A percentile compares a stretch with the other conserved stretches of the same genome.
phyloP scores from a whole-genome alignment of 2,888 invertebrate genomes.

The Dasypolia templi region DNA sequence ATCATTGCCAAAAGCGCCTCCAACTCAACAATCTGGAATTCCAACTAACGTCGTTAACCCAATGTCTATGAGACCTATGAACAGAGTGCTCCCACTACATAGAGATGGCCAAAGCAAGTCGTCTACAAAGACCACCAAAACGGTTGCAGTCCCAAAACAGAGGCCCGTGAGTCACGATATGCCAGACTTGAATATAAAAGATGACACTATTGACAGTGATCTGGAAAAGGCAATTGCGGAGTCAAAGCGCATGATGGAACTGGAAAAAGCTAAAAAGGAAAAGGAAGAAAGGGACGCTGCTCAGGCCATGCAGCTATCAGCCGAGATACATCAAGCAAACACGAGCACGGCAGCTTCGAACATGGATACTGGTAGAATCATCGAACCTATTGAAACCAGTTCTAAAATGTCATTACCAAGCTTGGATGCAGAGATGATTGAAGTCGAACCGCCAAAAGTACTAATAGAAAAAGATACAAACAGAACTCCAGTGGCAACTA shows the following conservation, averaged over 20 bases:
- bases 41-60: constrained; percentile 94
- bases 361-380: constrained; percentile 67
- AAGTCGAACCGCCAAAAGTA: constrained; percentile 82
- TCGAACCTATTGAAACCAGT: constrained; percentile 68
- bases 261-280: constrained; percentile 85
- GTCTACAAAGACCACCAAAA: constrained; percentile 78
- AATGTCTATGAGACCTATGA: constrained; percentile 93
- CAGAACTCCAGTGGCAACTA: constrained; percentile 72
- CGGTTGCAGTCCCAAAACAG: constrained; percentile 77
- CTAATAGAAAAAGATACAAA: constrained; percentile 84
- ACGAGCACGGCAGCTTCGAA: constrained; percentile 75
- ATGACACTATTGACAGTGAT: constrained; percentile 89
- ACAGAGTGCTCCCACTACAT: constrained; percentile 94
- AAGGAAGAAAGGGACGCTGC: constrained; percentile 86
- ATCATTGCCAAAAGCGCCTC: constrained; percentile 91
- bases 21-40: constrained; percentile 91
- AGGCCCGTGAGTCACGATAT: constrained; percentile 86
- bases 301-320: constrained; percentile 81
- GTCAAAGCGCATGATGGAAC: constrained; percentile 88
- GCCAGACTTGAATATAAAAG: constrained; percentile 89
- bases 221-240: constrained; percentile 88
- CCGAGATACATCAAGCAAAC: constrained; percentile 81
- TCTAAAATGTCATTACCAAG: constrained; percentile 85
- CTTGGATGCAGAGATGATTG: constrained; percentile 83
- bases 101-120: constrained; percentile 91